Base-by-base conservation (phyloP, 2,113 vertebrate species). In the Gopherus evgoodei region DNA sequence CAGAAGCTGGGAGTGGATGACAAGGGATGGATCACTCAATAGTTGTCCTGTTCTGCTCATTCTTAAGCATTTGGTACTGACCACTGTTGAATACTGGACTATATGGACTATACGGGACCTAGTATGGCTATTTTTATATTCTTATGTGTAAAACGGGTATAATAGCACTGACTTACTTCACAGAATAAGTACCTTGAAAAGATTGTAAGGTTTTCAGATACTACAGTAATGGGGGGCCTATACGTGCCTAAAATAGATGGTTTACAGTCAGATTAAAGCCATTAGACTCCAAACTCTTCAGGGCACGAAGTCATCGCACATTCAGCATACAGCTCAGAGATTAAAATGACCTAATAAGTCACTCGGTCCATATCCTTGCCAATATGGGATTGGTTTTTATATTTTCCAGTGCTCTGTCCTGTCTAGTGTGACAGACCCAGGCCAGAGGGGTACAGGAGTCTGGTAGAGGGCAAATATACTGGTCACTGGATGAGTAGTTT, bases 221-320 rank as follows among this genome's bases (percentile, higher is more conserved):
- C 53, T 91, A 14, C 83, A 87, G 79, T 52, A 72, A 65, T 53
- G 78, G 72, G 90, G 90, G 82, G 21, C 5, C 22, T 6, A 27
- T 25, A 78, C 65, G 49, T 86, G 87, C 88, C 83, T 95, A 93
- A 92, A 92, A 93, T 86, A 81, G 85, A 83, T 85, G 79, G 81
- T 91, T 94, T 88, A 88, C 89, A 91, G 83, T 65, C 75, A 92
- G 19, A 65, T 94, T 94, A 95, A 86, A 94, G 29, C 47, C 47
- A 49, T 49, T 49, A 49, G 47, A 49, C 47, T 49, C 10, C 47
- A 49, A 49, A 49, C 47, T 49, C 47, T 49, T 49, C 47, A 49
- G 47, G 10, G 47, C 47, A 49, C 16, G 27, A 29, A 62, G 59
- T 62, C 13, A 31, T 62, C 13, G 16, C 13, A 16, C 59, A 62